Evolutionary conservation across 2,113 vertebrate species (phyloP), one percentile per base, ranked within the genome.

Genomic region (Zeus faber): DNA sequence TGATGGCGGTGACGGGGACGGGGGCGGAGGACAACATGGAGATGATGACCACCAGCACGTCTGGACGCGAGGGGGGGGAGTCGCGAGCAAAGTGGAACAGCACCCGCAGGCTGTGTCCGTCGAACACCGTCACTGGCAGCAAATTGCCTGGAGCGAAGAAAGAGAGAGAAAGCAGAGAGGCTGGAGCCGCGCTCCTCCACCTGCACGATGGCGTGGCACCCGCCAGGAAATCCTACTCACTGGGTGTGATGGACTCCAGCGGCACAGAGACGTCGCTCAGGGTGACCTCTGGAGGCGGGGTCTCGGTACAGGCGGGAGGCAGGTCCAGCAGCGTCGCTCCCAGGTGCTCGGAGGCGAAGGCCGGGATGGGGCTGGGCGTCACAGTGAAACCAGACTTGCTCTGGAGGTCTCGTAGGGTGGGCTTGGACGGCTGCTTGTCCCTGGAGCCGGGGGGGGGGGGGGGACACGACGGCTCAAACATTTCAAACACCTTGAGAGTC

Each of bases 11-110:
- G 81, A 98, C 91, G 7, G 96, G 92, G 41, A 89, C 78, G 0
- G 97, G 93, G 2, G 97, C 93, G 0, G 95, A 98, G 41, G 95
- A 98, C 33, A 99, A 84, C 97, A 99, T 98, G 50, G 97, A 98
- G 22, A 98, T 92, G 71, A 99, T 97, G 57, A 98, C 95, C 71
- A 99, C 97, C 49, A 98, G 87, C 65, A 98, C 89, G 0, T 98
- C 95, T 0, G 93, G 88, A 48, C 93, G 91, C 45, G 90, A 91
- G 0, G 91, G 91, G 33, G 95, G 92, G 0, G 89, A 87, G 62
- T 96, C 92, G 0, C 89, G 90, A 3, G 96, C 95, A 0, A 98
- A 98, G 72, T 99, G 97, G 84, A 97, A 94, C 51, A 99, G 91
- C 49, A 99, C 91, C 0, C 95, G 94, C 81, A 99, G 91, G 72